Percentiles rank a stretch among this genome's conserved stretches.
Conservation (phyloP, 2,888 invertebrate species). For the Tenthredo scrophulariae region DNA sequence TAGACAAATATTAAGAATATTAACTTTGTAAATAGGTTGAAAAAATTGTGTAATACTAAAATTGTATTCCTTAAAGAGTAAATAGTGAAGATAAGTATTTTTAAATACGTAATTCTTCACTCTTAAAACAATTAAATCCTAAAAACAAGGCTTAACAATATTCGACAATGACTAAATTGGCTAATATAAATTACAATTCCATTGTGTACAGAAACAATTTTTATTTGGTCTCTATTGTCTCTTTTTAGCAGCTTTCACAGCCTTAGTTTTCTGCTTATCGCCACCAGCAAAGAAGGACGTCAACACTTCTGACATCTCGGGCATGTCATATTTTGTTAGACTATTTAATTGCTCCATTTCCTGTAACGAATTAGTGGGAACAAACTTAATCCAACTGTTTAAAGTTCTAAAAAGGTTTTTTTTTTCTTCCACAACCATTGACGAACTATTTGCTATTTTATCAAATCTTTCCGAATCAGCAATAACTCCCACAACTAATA, state of each 20-base stretch:
- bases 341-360: constrained; percentile 95
- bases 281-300: constrained; percentile 92
- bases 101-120: background rate
- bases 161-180: constrained; percentile 36
- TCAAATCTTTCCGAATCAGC: background rate
- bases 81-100: background rate
- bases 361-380: constrained; percentile 68
- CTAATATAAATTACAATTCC: constrained; percentile 52
- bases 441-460: background rate
- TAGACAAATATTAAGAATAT: background rate
- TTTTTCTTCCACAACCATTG: background rate
- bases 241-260: constrained; percentile 77
- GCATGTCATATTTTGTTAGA: constrained; percentile 90
- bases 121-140: constrained; percentile 21
- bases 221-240: constrained; percentile 68
- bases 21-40: background rate
- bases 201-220: constrained; percentile 44
- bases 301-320: constrained; percentile 97
- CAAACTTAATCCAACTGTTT: constrained; percentile 45
- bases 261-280: constrained; percentile 79
- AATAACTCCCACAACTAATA: background rate
- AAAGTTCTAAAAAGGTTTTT: background rate
- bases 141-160: constrained; percentile 41
- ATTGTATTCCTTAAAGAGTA: background rate
- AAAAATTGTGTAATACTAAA: constrained; percentile 18